These are phyloP conservation scores for Sylvia borin DNA, from an alignment of 2,797 vertebrate genomes.

Conservation along the genomic window DNA sequence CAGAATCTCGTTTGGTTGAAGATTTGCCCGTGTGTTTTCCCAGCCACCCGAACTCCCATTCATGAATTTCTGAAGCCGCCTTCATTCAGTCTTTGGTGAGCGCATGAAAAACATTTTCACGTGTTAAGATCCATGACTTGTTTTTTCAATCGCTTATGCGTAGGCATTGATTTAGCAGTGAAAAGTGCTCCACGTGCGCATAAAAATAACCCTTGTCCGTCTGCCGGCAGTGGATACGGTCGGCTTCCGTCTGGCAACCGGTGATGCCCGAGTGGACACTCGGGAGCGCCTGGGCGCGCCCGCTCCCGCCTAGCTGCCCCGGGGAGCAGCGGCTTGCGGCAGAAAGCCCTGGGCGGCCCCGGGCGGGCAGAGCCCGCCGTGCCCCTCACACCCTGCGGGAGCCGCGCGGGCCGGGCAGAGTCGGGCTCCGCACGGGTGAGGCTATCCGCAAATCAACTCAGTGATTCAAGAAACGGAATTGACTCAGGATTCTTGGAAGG, in stretches of 20 bases:
- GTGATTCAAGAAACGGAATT: neutral
- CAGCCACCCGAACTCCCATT: slow-evolving; percentile 38
- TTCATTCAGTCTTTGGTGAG: slow-evolving; percentile 45
- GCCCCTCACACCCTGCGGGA: neutral
- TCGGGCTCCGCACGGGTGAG: neutral
- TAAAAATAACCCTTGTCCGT: slow-evolving; percentile 33
- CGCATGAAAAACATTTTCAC: slow-evolving; percentile 40
- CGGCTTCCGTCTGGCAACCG: neutral
- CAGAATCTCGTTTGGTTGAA: neutral
- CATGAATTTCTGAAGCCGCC: slow-evolving; percentile 41
- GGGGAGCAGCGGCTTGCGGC: neutral
- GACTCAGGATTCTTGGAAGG: neutral
- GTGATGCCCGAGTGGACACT: neutral
- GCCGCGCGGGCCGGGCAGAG: neutral
- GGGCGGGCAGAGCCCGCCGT: neutral
- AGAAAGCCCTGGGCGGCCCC: neutral
- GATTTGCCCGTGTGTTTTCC: neutral
- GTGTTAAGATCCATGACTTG: slow-evolving; percentile 51
- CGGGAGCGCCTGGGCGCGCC: neutral
- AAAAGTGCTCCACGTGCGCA: slow-evolving; percentile 52
- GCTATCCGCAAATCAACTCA: neutral
- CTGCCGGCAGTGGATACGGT: neutral
- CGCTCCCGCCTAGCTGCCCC: neutral
- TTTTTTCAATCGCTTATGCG: slow-evolving; percentile 28
- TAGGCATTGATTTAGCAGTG: slow-evolving; percentile 33